Base-by-base conservation (phyloP, 2,797 vertebrate genomes). In the Poeciliopsis presidionis region DNA sequence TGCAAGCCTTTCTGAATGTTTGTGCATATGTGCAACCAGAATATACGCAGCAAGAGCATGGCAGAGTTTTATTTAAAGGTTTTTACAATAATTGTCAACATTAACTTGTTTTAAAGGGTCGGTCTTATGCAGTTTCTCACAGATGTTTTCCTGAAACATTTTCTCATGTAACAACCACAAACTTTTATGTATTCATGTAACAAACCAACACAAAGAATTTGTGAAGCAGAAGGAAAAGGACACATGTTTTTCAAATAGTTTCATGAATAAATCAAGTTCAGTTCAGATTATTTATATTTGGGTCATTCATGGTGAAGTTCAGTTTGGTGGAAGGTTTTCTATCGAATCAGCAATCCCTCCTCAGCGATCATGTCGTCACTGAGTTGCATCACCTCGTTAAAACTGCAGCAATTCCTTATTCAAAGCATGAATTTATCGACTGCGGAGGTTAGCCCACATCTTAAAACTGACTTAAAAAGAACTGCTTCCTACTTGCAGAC, bases 21-120 rank as follows among this genome's bases (percentile, higher is more conserved):
- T 61, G 59, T 33, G 59, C 59, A 7, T 33, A 33, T 20, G 33
- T 36, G 33, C 61, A 63, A 63, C 8, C 33, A 63, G 33, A 63
- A 63, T 55, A 9, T 22, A 67, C 20, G 41, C 36, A 41, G 36
- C 6, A 25, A 25, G 4, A 67, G 63, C 63, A 41, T 41, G 6
- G 8, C 18, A 72, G 14, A 72, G 30, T 47, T 61, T 67, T 67
- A 67, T 67, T 67, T 11, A 36, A 39, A 41, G 16, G 7, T 36
- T 36, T 36, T 39, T 39, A 53, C 33, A 73, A 25, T 39, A 73
- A 51, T 36, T 2, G 36, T 73, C 20, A 25, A 49, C 22, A 39
- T 73, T 7, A 13, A 7, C n/a, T 72, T 33, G 5, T 51, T 51
- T 72, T 72, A 36, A 72, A 72, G 71, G 71, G 71, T 72, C 7